Evolutionary conservation across 2,888 invertebrate species (phyloP).

Genomic region (Ennomos quercinarius): DNA sequence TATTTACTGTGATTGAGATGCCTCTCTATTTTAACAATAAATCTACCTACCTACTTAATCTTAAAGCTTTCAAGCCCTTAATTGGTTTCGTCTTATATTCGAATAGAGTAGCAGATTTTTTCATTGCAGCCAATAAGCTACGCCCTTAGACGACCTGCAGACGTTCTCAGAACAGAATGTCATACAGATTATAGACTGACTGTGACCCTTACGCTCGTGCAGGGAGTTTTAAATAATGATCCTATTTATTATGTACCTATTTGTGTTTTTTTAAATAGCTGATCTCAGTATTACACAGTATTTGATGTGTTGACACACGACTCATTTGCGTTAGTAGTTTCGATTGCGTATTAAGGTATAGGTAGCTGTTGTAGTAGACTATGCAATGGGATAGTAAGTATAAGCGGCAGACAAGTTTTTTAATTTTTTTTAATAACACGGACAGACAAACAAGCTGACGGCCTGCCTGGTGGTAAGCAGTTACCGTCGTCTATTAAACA

Average conservation of each 20-base stretch:
- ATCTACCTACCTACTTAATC: constrained; percentile 32
- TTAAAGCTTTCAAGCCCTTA: constrained; percentile 45
- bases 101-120: constrained; percentile 55
- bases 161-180: constrained; percentile 68
- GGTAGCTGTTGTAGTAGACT: too few relatives aligned
- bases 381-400: too few relatives aligned
- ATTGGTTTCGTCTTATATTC: constrained; percentile 54
- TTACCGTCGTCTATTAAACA: too few relatives aligned
- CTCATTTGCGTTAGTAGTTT: too few relatives aligned
- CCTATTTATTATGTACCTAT: constrained; percentile 37
- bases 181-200: constrained; percentile 68
- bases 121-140: constrained; percentile 57
- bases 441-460: too few relatives aligned
- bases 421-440: too few relatives aligned
- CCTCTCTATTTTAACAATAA: constrained; percentile 28
- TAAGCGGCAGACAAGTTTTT: too few relatives aligned
- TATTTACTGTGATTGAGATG: constrained; percentile 20
- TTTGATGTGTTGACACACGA: too few relatives aligned
- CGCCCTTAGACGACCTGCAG: constrained; percentile 68
- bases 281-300: too few relatives aligned
- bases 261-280: constrained; percentile 7
- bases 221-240: constrained; percentile 58
- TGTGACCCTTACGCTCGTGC: constrained; percentile 57
- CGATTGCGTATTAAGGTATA: too few relatives aligned
- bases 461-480: too few relatives aligned